These are phyloP conservation scores for Pongo abelii DNA, from an alignment of 2,113 vertebrate genomes.

Conservation along the genomic window DNA sequence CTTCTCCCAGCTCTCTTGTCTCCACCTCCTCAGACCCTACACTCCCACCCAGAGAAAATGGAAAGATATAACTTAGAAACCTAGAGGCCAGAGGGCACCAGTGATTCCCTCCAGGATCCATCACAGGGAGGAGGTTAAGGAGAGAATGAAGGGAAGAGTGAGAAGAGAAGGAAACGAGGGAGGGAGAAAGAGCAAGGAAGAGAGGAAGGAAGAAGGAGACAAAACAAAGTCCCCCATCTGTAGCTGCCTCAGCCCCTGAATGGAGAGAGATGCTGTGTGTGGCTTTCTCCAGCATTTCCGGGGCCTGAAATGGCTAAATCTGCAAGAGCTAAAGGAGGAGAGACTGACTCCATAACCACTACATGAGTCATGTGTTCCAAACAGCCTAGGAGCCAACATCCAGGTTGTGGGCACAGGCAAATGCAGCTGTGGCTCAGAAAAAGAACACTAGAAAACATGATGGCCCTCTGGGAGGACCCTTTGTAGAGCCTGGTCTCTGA, in stretches of 20 bases:
- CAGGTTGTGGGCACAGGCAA: background rate
- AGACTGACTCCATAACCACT: conserved; percentile 51
- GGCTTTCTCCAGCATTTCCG: conserved; percentile 36
- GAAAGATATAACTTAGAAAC: background rate
- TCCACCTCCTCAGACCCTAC: too few relatives aligned
- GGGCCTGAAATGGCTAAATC: conserved; percentile 57
- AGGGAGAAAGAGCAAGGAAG: background rate
- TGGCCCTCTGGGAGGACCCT: background rate
- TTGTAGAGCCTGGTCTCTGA: too few relatives aligned
- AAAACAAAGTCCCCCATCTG: background rate
- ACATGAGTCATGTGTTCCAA: conserved; percentile 64
- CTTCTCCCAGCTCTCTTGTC: background rate
- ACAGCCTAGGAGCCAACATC: conserved; percentile 60
- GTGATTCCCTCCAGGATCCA: background rate
- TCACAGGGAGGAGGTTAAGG: background rate
- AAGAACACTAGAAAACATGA: background rate
- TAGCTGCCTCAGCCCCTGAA: background rate
- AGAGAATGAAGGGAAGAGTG: background rate
- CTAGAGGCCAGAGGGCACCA: accelerated
- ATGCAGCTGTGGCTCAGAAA: conserved; percentile 44
- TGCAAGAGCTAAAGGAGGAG: conserved; percentile 46
- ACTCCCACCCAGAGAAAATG: background rate
- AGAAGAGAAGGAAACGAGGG: background rate
- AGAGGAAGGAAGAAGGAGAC: background rate
- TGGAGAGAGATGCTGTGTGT: background rate